Conservation (phyloP, 2,888 invertebrate species). For the Nomada hirtipes region DNA sequence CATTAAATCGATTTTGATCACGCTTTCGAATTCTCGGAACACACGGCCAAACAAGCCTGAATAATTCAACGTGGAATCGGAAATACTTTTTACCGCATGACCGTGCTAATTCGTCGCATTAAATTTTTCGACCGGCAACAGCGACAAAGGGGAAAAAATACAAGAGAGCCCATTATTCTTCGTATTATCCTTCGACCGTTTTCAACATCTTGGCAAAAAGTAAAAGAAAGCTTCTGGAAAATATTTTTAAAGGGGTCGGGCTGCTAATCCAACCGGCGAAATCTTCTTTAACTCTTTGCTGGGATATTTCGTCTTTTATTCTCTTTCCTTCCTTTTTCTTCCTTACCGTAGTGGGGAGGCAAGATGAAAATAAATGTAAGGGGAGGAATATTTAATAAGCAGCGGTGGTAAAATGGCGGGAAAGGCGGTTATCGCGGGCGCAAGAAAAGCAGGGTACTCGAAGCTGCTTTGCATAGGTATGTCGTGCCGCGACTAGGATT, state of each 20-base stretch:
- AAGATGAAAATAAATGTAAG: neutral
- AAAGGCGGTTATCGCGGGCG: constrained; percentile 36
- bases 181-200: neutral
- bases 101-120: constrained; percentile 14
- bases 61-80: constrained; percentile 23
- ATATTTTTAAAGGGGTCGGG: too few relatives aligned
- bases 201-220: neutral
- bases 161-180: neutral
- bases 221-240: neutral
- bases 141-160: neutral
- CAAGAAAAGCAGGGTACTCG: constrained; percentile 49
- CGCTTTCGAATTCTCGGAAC: constrained; percentile 36
- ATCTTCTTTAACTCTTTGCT: neutral
- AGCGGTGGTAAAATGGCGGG: constrained; percentile 25
- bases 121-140: neutral
- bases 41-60: constrained; percentile 26
- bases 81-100: constrained; percentile 29
- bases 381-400: constrained; percentile 32
- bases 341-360: neutral
- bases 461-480: constrained; percentile 62
- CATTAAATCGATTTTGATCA: constrained; percentile 38
- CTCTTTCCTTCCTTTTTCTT: too few relatives aligned
- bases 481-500: constrained; percentile 56
- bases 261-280: too few relatives aligned
- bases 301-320: too few relatives aligned